phyloP scores from a whole-genome alignment of 2,797 vertebrate genomes.

The Malurus splendens region DNA sequence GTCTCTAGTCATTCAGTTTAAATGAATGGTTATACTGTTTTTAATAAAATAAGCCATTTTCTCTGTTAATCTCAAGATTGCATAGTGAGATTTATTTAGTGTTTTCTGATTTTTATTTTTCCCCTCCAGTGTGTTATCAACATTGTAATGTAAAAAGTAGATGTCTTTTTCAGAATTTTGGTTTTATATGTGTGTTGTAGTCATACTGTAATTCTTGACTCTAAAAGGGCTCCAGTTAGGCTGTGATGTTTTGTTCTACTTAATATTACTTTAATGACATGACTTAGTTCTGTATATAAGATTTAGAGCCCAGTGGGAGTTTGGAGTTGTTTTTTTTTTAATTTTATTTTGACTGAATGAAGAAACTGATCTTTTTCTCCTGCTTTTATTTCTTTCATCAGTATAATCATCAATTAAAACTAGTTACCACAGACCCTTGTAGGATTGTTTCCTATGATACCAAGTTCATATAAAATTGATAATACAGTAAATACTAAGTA shows the following conservation, averaged over 20 bases:
- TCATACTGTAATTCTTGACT: conserved; percentile 51
- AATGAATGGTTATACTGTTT: conserved; percentile 86
- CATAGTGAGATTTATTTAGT: conserved; percentile 68
- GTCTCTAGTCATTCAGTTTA: conserved; percentile 87
- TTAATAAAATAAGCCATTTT: conserved; percentile 82
- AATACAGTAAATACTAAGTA: conserved; percentile 85
- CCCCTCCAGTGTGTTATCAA: conserved; percentile 35
- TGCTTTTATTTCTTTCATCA: conserved; percentile 47
- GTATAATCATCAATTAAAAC: conserved; percentile 46
- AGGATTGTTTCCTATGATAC: conserved; percentile 90
- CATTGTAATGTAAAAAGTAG: conserved; percentile 57
- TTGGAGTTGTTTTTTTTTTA: background rate
- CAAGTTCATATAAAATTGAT: conserved; percentile 91
- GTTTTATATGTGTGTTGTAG: conserved; percentile 54
- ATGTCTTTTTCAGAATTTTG: conserved; percentile 46
- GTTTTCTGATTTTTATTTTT: conserved; percentile 35
- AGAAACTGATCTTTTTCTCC: conserved; percentile 51
- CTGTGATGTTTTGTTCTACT: conserved; percentile 50
- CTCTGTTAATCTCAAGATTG: conserved; percentile 69
- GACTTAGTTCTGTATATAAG: conserved; percentile 66
- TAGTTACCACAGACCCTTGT: conserved; percentile 80
- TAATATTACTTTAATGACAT: conserved; percentile 53
- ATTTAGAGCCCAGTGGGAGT: conserved; percentile 61
- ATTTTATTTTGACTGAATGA: conserved; percentile 67
- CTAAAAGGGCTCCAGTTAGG: conserved; percentile 67